phyloP scores from a whole-genome alignment of 2,888 invertebrate genomes.

The Philopedon plagiatum region DNA sequence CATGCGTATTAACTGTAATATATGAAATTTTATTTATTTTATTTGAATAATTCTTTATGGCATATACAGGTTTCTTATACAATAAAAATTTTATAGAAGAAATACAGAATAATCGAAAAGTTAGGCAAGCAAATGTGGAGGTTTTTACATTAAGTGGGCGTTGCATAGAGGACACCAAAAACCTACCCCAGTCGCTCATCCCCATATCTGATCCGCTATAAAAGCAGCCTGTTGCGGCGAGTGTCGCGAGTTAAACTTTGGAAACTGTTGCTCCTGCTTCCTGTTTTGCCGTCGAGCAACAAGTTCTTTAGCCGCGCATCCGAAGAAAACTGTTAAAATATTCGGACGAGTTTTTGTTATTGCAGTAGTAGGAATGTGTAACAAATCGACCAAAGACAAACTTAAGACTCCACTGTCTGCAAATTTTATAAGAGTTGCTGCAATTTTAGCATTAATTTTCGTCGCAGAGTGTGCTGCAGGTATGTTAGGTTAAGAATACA shows the following conservation, averaged over 20 bases:
- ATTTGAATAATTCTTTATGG: too few relatives aligned
- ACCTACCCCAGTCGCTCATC: constrained; percentile 32
- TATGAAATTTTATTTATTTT: too few relatives aligned
- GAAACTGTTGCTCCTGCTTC: constrained; percentile 41
- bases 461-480: constrained; percentile 75
- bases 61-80: too few relatives aligned
- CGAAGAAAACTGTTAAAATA: constrained; percentile 39
- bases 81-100: too few relatives aligned
- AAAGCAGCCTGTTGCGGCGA: constrained; percentile 45
- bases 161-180: constrained; percentile 26
- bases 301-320: constrained; percentile 40
- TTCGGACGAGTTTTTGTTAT: neutral
- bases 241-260: constrained; percentile 44
- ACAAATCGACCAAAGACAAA: constrained; percentile 15
- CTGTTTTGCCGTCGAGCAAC: constrained; percentile 33
- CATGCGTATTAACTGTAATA: too few relatives aligned
- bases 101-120: too few relatives aligned
- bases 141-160: constrained; percentile 23
- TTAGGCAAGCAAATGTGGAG: neutral
- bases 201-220: constrained; percentile 40
- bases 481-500: constrained; percentile 63
- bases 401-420: constrained; percentile 46
- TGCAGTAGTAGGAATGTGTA: constrained; percentile 27
- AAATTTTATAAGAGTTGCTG: constrained; percentile 66
- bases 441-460: constrained; percentile 72